These are phyloP conservation scores for Vulpes ferrilata DNA, from an alignment of 2,113 vertebrate genomes.

Conservation along the genomic window DNA sequence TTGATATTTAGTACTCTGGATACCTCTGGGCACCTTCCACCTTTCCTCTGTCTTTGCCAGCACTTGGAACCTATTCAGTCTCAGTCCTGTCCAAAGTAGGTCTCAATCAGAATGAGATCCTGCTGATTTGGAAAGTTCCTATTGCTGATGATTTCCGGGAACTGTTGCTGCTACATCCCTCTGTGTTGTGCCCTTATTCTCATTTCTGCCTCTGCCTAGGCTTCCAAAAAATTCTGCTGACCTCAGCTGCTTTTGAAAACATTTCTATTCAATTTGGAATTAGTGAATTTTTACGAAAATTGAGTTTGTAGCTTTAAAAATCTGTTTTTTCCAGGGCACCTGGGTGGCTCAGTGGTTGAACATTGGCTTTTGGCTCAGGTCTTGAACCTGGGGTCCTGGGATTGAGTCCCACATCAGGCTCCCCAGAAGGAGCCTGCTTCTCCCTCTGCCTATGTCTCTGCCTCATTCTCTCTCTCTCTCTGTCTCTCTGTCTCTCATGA, in stretches of 20 bases:
- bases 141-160: not conserved
- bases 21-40: not conserved
- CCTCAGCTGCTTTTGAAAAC: not conserved
- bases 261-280: not conserved
- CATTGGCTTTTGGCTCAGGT: too few relatives aligned
- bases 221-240: not conserved
- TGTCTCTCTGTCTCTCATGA: too few relatives aligned
- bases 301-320: conserved; percentile 1
- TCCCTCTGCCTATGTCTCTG: too few relatives aligned
- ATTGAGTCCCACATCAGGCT: too few relatives aligned
- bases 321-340: not conserved
- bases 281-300: not conserved
- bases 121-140: not conserved
- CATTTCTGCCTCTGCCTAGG: not conserved
- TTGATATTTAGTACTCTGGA: not conserved
- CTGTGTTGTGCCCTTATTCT: not conserved
- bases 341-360: too few relatives aligned
- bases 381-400: too few relatives aligned
- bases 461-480: too few relatives aligned
- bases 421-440: too few relatives aligned
- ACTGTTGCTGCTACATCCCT: not conserved
- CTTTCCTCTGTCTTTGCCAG: not conserved
- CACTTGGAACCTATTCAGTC: not conserved
- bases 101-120: not conserved
- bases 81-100: not conserved